Evolutionary conservation across 2,113 vertebrate species (phyloP).

Genomic region (Clarias magur): DNA sequence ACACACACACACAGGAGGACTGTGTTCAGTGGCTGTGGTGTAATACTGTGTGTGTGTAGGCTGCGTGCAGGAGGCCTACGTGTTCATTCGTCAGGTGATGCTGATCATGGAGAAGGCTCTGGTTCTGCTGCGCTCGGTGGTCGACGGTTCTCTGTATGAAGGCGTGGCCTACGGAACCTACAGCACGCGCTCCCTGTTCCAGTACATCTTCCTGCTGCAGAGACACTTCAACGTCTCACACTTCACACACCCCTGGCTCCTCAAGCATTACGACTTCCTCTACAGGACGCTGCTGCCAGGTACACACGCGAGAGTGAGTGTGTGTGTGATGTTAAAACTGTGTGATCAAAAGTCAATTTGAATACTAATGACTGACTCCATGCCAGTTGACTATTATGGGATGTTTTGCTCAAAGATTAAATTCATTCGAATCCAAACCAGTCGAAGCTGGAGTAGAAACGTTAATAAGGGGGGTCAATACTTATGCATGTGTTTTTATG

Average conservation of each 20-base stretch:
- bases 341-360: background rate
- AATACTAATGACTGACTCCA: no score
- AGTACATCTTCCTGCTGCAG: slow-evolving; percentile 95
- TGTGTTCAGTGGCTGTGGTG: background rate
- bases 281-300: slow-evolving; percentile 94
- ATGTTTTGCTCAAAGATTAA: background rate
- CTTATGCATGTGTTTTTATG: background rate
- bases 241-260: slow-evolving; percentile 94
- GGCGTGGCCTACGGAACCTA: slow-evolving; percentile 97
- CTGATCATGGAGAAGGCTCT: slow-evolving; percentile 97
- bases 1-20: background rate
- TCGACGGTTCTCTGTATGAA: slow-evolving; percentile 93
- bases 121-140: slow-evolving; percentile 88
- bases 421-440: no score
- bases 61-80: slow-evolving; percentile 94
- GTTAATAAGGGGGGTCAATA: background rate
- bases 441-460: background rate
- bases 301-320: slow-evolving; percentile 52
- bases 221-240: slow-evolving; percentile 93
- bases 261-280: slow-evolving; percentile 94
- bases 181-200: slow-evolving; percentile 93
- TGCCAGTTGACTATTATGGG: background rate
- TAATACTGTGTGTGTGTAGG: slow-evolving; percentile 68
- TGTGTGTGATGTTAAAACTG: background rate
- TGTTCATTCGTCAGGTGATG: slow-evolving; percentile 95